A percentile compares a stretch with the other conserved stretches of the same genome.
These are phyloP conservation scores for Rhyacophila evoluta DNA, from an alignment of 2,888 invertebrate species.

Conservation along the genomic window DNA sequence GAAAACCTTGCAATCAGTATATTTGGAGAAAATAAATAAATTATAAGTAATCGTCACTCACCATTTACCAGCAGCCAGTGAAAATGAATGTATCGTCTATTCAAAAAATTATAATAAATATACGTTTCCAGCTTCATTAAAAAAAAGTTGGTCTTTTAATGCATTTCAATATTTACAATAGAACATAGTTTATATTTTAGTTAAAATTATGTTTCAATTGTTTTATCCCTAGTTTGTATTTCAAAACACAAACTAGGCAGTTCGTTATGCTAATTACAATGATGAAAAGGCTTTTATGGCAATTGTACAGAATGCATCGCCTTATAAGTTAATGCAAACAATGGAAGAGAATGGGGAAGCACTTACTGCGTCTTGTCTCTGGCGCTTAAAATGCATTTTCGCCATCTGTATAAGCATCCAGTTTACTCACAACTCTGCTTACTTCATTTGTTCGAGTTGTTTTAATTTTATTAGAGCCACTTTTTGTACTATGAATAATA, in stretches of 20 bases:
- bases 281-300: conserved; percentile 25
- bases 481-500: neutral
- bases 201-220: too few relatives aligned
- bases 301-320: conserved; percentile 27
- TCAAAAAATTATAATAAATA: too few relatives aligned
- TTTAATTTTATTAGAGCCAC: too few relatives aligned
- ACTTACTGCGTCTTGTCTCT: neutral
- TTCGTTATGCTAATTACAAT: conserved; percentile 28
- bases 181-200: too few relatives aligned
- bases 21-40: too few relatives aligned
- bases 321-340: conserved; percentile 25
- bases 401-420: neutral
- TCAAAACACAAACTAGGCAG: neutral
- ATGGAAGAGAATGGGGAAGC: neutral
- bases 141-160: too few relatives aligned
- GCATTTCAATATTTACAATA: too few relatives aligned
- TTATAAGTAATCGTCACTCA: too few relatives aligned
- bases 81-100: too few relatives aligned
- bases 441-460: neutral
- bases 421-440: neutral
- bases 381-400: neutral
- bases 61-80: too few relatives aligned
- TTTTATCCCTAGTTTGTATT: neutral
- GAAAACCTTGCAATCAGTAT: too few relatives aligned
- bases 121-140: neutral